phyloP scores from a whole-genome alignment of 1,140 invertebrate genomes.

The Psilanteris sp. region DNA sequence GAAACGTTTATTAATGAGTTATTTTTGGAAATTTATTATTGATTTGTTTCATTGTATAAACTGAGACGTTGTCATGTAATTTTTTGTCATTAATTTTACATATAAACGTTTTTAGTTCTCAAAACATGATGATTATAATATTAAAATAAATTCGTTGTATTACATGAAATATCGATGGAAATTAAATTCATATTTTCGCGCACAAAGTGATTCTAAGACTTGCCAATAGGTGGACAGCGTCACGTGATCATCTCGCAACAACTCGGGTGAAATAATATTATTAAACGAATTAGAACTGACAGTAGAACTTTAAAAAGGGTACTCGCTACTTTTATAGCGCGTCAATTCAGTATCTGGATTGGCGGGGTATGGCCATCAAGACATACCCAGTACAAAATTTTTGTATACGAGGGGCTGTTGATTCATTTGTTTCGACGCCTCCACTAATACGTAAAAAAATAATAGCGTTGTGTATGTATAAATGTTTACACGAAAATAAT shows the following conservation, averaged over 20 bases:
- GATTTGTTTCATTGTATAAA: too few species aligned
- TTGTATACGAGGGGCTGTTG: conserved; percentile 79
- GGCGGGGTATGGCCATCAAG: conserved; percentile 83
- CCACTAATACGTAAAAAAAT: conserved; percentile 30
- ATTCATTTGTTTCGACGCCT: conserved; percentile 79
- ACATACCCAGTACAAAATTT: conserved; percentile 83
- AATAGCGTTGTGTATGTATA: neutral
- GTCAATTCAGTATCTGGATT: conserved; percentile 55
- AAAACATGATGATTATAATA: too few species aligned
- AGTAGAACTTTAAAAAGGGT: conserved; percentile 82
- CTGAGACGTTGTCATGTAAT: too few species aligned
- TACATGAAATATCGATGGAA: too few species aligned
- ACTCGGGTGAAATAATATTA: neutral
- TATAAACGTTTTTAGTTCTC: too few species aligned
- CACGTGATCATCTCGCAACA: neutral
- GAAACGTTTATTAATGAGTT: too few species aligned
- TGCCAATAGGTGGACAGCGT: neutral
- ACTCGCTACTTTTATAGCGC: conserved; percentile 80
- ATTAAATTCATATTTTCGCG: too few species aligned
- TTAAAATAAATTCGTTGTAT: too few species aligned
- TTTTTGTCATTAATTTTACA: too few species aligned
- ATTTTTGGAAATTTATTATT: too few species aligned
- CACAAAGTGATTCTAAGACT: too few species aligned
- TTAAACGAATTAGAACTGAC: neutral
- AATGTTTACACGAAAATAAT: too few species aligned